Conservation (phyloP, 2,888 invertebrate genomes). For the Drosophila acutilabella region DNA sequence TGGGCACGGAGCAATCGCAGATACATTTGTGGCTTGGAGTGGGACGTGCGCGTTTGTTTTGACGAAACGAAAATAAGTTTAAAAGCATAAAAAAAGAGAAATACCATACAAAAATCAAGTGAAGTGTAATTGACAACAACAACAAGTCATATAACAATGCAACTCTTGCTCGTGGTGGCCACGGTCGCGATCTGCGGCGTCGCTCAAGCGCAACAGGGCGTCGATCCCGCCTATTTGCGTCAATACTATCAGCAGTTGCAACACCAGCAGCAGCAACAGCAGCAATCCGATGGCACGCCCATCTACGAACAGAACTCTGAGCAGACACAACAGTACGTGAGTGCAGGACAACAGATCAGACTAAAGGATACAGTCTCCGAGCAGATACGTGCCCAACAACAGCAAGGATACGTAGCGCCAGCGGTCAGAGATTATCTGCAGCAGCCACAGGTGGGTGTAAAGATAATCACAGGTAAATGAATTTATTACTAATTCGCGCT, state of each 20-base stretch:
- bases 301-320: conserved; percentile 86
- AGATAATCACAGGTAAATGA: background rate
- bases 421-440: conserved; percentile 84
- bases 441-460: conserved; percentile 82
- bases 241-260: conserved; percentile 85
- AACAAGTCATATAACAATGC: conserved; percentile 61
- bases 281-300: conserved; percentile 85
- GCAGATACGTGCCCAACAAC: conserved; percentile 82
- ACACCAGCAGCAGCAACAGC: conserved; percentile 84
- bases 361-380: conserved; percentile 84
- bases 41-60: conserved; percentile 57
- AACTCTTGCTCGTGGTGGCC: conserved; percentile 76
- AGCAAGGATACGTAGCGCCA: conserved; percentile 83
- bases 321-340: conserved; percentile 85
- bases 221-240: conserved; percentile 85
- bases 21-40: conserved; percentile 73
- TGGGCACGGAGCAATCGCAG: conserved; percentile 70
- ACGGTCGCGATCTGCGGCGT: conserved; percentile 73
- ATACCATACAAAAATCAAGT: conserved; percentile 18
- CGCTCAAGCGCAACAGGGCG: conserved; percentile 82
- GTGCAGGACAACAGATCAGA: conserved; percentile 85
- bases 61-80: conserved; percentile 6
- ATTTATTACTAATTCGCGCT: background rate
- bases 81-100: conserved; percentile 14
- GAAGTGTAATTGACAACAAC: conserved; percentile 48